These are phyloP conservation scores for Dromius quadrimaculatus DNA, from an alignment of 2,888 invertebrate genomes.

Conservation along the genomic window DNA sequence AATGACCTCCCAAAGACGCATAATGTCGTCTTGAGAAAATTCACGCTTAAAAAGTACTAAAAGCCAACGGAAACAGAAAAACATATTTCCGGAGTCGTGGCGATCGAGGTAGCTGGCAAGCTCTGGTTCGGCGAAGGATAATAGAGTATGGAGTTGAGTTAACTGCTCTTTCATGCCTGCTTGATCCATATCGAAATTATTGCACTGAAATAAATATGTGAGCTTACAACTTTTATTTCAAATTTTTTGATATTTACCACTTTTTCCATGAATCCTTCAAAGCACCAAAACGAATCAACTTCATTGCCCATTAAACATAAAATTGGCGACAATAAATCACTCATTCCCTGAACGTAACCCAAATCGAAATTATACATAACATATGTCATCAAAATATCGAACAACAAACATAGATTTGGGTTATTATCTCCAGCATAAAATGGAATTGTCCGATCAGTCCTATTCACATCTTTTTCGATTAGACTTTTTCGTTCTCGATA, in stretches of 20 bases:
- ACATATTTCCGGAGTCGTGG: constrained; percentile 95
- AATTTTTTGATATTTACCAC: constrained; percentile 88
- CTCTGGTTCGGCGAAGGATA: constrained; percentile 85
- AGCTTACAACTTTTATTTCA: not conserved
- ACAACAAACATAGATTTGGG: constrained; percentile 84
- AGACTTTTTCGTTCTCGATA: constrained; percentile 92
- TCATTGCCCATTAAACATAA: constrained; percentile 90
- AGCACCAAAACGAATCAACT: constrained; percentile 99
- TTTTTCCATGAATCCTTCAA: constrained; percentile 96
- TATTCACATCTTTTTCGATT: constrained; percentile 97
- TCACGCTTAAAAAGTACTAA: constrained; percentile 96
- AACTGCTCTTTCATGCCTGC: constrained; percentile 96
- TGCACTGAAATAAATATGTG: constrained; percentile 70
- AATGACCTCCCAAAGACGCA: constrained; percentile 94
- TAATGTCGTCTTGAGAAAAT: constrained; percentile 86
- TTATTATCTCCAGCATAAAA: constrained; percentile 96
- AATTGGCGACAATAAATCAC: constrained; percentile 94
- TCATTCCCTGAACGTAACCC: constrained; percentile 98
- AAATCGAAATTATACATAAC: constrained; percentile 99
- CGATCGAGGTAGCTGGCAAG: constrained; percentile 87
- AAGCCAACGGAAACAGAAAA: constrained; percentile 99
- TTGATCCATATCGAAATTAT: constrained; percentile 97
- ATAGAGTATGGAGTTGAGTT: constrained; percentile 82
- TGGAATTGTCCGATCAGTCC: constrained; percentile 91
- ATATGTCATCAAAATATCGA: constrained; percentile 97